Conservation (phyloP, 30 jellyfish, hydroid and myxozoan genomes). For the Rhopilema esculentum region DNA sequence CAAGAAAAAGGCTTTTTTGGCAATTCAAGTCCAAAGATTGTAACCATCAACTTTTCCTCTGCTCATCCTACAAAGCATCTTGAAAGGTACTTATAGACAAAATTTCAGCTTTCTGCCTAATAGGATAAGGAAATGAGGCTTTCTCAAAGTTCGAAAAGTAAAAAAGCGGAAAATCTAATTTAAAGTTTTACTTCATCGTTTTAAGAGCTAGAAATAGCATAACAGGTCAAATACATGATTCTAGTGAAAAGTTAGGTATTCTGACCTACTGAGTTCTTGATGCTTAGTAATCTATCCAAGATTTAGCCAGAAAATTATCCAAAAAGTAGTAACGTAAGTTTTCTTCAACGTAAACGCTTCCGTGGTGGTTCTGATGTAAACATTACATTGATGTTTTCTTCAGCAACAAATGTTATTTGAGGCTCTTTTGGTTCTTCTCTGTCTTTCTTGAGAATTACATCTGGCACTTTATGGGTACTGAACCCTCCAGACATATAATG, state of each 20-base stretch:
- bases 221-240: neutral
- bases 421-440: neutral
- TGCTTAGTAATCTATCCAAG: neutral
- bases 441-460: neutral
- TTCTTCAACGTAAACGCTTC: neutral
- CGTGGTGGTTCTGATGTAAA: neutral
- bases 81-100: neutral
- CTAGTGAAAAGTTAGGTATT: neutral
- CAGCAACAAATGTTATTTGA: neutral
- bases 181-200: neutral
- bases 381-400: neutral
- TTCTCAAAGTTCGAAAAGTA: neutral
- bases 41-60: neutral
- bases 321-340: neutral
- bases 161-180: neutral
- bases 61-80: neutral
- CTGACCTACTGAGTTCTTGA: neutral
- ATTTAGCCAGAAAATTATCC: neutral
- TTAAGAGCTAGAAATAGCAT: neutral
- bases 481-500: neutral
- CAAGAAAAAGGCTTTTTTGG: neutral
- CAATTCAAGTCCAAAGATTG: neutral
- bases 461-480: neutral
- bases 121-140: neutral
- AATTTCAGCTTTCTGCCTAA: neutral